Evolutionary conservation across 2,888 invertebrate genomes (phyloP).

Genomic region (Hypomecis atomaria): DNA sequence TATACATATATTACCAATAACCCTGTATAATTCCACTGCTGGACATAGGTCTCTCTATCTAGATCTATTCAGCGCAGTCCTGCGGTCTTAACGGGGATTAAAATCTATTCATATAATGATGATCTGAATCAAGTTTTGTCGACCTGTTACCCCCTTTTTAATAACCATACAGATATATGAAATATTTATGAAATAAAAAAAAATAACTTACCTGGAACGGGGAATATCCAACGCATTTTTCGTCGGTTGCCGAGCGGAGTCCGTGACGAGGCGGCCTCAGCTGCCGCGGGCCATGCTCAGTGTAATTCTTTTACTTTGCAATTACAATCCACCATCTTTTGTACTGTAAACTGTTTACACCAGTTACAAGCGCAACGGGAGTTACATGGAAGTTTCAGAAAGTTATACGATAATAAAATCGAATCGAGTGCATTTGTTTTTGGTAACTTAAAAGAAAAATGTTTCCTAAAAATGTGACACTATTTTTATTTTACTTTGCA

Average conservation of each 20-base stretch:
- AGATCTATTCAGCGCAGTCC: too few relatives aligned
- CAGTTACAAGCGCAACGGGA: not conserved
- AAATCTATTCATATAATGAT: too few relatives aligned
- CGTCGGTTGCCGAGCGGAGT: constrained; percentile 47
- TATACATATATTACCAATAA: too few relatives aligned
- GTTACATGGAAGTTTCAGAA: not conserved
- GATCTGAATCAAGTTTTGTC: too few relatives aligned
- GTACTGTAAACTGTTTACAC: constrained; percentile 6
- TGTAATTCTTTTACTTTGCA: constrained; percentile 25
- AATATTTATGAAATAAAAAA: not conserved
- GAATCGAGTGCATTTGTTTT: not conserved
- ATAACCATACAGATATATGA: too few relatives aligned
- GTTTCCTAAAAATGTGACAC: too few relatives aligned
- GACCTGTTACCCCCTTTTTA: too few relatives aligned
- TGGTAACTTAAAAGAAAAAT: too few relatives aligned
- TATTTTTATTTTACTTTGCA: constrained; percentile 14
- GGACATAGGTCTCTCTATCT: too few relatives aligned
- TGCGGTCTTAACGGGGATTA: too few relatives aligned
- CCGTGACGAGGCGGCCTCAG: constrained; percentile 30
- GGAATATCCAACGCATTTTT: constrained; percentile 83
- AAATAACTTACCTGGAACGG: constrained; percentile 72
- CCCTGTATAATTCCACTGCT: too few relatives aligned
- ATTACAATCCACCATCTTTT: constrained; percentile 16
- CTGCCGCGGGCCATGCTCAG: constrained; percentile 38
- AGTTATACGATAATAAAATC: not conserved